A percentile compares a stretch with the other conserved stretches of the same genome.
phyloP scores from a whole-genome alignment of 2,888 invertebrate genomes.

The Brachynemurus nebulosus region DNA sequence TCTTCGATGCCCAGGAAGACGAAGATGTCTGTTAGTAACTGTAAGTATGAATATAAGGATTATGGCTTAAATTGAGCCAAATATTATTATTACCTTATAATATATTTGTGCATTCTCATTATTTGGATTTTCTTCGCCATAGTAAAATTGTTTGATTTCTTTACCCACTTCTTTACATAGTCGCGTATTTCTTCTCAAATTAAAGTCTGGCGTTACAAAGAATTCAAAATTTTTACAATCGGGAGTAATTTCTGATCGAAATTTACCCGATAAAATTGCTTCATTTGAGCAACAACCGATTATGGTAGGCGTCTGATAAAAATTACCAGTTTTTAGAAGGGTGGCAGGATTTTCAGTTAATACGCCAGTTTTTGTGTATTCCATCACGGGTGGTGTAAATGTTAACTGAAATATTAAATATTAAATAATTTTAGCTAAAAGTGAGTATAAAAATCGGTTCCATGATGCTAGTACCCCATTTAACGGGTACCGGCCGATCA shows the following conservation, averaged over 20 bases:
- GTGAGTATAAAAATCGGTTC: not conserved
- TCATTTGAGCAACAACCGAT: not conserved
- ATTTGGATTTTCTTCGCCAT: not conserved
- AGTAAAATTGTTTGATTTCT: slow-evolving; percentile 5
- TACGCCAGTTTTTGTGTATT: not conserved
- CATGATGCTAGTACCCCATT: not conserved
- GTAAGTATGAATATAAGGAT: not conserved
- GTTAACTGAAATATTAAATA: not conserved
- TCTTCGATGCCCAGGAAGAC: not conserved
- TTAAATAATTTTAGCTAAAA: not conserved
- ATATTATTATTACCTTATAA: not conserved
- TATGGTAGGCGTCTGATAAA: not conserved
- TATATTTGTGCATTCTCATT: not conserved
- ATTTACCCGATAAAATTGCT: not conserved
- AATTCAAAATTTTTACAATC: slow-evolving; percentile 1
- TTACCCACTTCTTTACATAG: slow-evolving; percentile 2
- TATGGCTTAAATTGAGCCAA: not conserved
- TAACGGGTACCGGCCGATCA: too few relatives aligned
- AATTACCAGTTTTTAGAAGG: not conserved
- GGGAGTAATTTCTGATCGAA: not conserved
- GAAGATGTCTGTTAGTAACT: not conserved
- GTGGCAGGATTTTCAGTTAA: not conserved
- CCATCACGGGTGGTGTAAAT: slow-evolving; percentile 1
- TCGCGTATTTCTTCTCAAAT: not conserved
- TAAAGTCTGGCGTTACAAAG: not conserved